These are phyloP conservation scores for Melikaiella ostensackeni DNA, from an alignment of 2,888 invertebrate species.

Conservation along the genomic window DNA sequence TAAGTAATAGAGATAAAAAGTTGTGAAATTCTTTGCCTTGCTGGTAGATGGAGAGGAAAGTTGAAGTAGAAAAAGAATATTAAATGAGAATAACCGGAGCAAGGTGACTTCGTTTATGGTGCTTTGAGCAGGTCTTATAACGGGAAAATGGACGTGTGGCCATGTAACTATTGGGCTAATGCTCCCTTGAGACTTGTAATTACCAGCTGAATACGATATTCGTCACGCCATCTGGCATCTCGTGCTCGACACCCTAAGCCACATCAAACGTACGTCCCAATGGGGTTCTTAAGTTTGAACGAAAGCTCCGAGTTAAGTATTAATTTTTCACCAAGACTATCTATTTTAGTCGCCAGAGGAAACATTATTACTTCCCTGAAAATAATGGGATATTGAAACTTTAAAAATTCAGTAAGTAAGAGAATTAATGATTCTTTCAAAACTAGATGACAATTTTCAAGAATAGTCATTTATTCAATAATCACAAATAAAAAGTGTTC, in stretches of 20 bases:
- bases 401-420: too few relatives aligned
- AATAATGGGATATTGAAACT: too few relatives aligned
- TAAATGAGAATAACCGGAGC: background rate
- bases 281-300: background rate
- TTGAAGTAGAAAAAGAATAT: slow-evolving; percentile 15
- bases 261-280: slow-evolving; percentile 10
- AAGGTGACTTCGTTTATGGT: background rate
- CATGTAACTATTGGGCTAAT: slow-evolving; percentile 24
- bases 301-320: background rate
- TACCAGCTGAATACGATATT: slow-evolving; percentile 63
- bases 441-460: too few relatives aligned
- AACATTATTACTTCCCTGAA: too few relatives aligned
- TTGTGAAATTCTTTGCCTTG: background rate
- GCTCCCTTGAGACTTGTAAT: slow-evolving; percentile 50
- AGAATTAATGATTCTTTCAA: too few relatives aligned
- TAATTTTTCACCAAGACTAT: background rate
- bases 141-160: background rate
- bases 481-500: too few relatives aligned
- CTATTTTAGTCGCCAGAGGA: background rate
- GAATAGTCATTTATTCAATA: too few relatives aligned
- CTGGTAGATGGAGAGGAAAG: background rate
- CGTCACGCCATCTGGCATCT: slow-evolving; percentile 63
- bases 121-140: slow-evolving; percentile 3
- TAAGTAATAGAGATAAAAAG: background rate
- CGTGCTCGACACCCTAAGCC: slow-evolving; percentile 6